These are phyloP conservation scores for Telenomus remus DNA, from an alignment of 1,140 invertebrate species.

Conservation along the genomic window DNA sequence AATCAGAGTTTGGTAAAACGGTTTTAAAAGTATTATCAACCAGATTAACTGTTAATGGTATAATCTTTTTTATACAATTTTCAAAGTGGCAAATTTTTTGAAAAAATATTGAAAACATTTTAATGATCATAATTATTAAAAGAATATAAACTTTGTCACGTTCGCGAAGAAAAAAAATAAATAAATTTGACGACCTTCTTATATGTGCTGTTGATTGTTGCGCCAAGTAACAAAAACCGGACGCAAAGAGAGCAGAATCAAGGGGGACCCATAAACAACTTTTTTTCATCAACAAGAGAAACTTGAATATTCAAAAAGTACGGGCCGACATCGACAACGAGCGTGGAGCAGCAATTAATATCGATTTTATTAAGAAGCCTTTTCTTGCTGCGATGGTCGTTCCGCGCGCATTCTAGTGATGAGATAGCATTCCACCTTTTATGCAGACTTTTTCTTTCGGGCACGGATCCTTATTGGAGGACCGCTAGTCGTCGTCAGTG, in stretches of 20 bases:
- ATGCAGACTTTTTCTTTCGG: conserved; percentile 40
- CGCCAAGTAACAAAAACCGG: conserved; percentile 62
- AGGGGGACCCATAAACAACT: conserved; percentile 65
- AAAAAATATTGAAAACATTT: no score
- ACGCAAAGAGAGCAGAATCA: conserved; percentile 59
- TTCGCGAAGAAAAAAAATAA: no score
- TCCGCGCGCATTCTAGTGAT: conserved; percentile 35
- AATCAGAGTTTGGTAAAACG: no score
- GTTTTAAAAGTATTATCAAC: no score
- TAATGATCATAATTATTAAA: no score
- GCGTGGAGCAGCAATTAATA: conserved; percentile 68
- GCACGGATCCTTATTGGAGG: conserved; percentile 40
- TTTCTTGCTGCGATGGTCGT: conserved; percentile 46
- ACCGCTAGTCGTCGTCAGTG: conserved; percentile 17
- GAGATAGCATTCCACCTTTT: conserved; percentile 48
- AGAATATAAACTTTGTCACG: no score
- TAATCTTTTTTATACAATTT: no score
- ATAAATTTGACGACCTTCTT: no score
- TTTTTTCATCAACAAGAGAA: conserved; percentile 64
- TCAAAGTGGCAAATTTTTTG: no score
- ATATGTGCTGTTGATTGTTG: conserved; percentile 11
- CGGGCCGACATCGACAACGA: conserved; percentile 45
- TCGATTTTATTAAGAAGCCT: conserved; percentile 71
- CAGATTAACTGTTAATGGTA: no score
- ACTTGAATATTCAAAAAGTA: conserved; percentile 71